Base-by-base conservation (phyloP, 2,113 vertebrate genomes). In the Hiodon alosoides region DNA sequence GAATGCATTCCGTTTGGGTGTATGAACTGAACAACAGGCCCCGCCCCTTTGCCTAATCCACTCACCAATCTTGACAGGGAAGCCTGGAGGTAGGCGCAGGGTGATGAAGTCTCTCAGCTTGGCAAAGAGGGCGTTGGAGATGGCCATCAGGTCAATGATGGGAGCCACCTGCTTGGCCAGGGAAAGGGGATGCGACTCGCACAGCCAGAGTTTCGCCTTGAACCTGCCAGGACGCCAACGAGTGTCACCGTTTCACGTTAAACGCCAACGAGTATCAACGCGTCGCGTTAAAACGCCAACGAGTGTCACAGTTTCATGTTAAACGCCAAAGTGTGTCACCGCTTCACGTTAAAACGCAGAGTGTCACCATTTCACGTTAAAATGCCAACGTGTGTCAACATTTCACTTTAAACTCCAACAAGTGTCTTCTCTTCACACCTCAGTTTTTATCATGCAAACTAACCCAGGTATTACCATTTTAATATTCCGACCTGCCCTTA, bases 141-240 rank as follows among this genome's bases (percentile, higher is more conserved):
- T 95, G 16, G 97, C 97, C 97, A 98, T 98, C 85, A 98, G 95
- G 86, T 98, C 97, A 3, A 98, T 96, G 90, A 98, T 98, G 76
- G 97, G 97, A 69, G 93, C 94, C 77, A 98, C 97, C 88, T 98
- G 97, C 81, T 98, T 95, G 5, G 90, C 89, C 86, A 98, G 91
- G 73, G 97, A 98, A 82, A 98, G 90, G 47, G 97, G 97, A 65
- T 98, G 97, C 81, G 95, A 94, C 88, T 98, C 97, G 68, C 96
- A 98, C 82, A 98, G 83, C 96, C 97, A 98, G 83, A 98, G 82
- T 89, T 98, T 98, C 0, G 96, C 97, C 87, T 98, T 98, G 85
- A 98, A 98, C 93, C 97, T 98, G 85, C 31, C 53, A 4, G 83
- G 9, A 80, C 73, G 54, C 7, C 74, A 83, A 77, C 79, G 69